A percentile compares a stretch with the other conserved stretches of the same genome.
Evolutionary conservation across 2,888 invertebrate genomes (phyloP).

Genomic region (Yponomeuta cagnagella): DNA sequence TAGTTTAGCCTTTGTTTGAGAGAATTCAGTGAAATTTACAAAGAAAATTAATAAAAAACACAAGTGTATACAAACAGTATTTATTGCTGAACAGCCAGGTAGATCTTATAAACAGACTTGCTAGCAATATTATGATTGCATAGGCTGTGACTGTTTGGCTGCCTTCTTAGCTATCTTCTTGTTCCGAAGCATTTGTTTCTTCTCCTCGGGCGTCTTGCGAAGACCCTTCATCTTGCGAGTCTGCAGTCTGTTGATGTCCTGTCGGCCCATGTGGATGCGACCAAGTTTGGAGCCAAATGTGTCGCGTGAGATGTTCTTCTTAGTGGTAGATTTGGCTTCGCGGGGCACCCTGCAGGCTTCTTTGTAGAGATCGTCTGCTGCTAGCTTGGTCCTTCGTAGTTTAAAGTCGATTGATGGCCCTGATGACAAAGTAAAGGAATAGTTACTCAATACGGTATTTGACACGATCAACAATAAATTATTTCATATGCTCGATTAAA

Average conservation of each 20-base stretch:
- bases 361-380: slow-evolving; percentile 92
- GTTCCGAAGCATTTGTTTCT: slow-evolving; percentile 74
- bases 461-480: too few relatives aligned
- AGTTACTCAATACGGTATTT: background rate
- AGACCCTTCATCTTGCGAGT: slow-evolving; percentile 94
- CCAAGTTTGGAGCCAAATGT: slow-evolving; percentile 92
- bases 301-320: slow-evolving; percentile 94
- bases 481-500: too few relatives aligned
- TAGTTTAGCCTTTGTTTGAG: too few relatives aligned
- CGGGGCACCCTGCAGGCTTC: slow-evolving; percentile 87
- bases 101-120: slow-evolving; percentile 21
- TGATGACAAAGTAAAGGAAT: slow-evolving; percentile 37
- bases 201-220: slow-evolving; percentile 83
- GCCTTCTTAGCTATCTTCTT: slow-evolving; percentile 62
- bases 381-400: slow-evolving; percentile 89
- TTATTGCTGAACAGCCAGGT: background rate
- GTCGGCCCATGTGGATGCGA: slow-evolving; percentile 94
- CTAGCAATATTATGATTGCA: slow-evolving; percentile 31
- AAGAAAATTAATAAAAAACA: too few relatives aligned
- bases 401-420: slow-evolving; percentile 93
- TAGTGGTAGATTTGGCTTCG: slow-evolving; percentile 84
- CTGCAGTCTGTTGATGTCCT: slow-evolving; percentile 88
- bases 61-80: too few relatives aligned
- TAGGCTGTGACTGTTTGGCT: slow-evolving; percentile 32
- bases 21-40: too few relatives aligned